Conservation (phyloP, 2,113 vertebrate species). For the Panthera uncia region DNA sequence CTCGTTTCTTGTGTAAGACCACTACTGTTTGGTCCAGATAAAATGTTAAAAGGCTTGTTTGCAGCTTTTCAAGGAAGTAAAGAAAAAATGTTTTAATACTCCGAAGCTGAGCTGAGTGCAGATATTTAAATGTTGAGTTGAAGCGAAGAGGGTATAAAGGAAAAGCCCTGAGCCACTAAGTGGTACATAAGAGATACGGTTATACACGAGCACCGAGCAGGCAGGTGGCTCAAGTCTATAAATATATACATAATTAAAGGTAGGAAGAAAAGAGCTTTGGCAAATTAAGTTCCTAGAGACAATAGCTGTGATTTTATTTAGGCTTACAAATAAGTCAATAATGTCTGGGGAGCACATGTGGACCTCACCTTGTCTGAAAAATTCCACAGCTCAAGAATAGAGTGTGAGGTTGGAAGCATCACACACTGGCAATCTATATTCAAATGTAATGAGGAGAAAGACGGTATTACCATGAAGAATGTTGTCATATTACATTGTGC, state of each 20-base stretch:
- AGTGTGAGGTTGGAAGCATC: not conserved
- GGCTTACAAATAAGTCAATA: not conserved
- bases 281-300: slow-evolving; percentile 48
- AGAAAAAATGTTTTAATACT: slow-evolving; percentile 23
- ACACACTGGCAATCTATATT: slow-evolving; percentile 32
- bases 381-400: not conserved
- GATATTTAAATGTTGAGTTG: slow-evolving; percentile 54
- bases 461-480: slow-evolving; percentile 19
- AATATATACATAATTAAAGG: slow-evolving; percentile 1
- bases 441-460: slow-evolving; percentile 54
- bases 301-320: not conserved
- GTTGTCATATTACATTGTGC: slow-evolving; percentile 18
- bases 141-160: slow-evolving; percentile 32
- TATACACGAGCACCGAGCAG: not conserved
- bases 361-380: slow-evolving; percentile 45
- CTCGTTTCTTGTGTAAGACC: not conserved
- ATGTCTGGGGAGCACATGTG: not conserved
- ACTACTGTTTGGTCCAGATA: slow-evolving; percentile 62
- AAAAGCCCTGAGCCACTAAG: not conserved
- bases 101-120: slow-evolving; percentile 44
- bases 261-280: not conserved
- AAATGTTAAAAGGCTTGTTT: slow-evolving; percentile 53
- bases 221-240: not conserved
- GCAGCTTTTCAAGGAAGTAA: slow-evolving; percentile 45
- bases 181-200: not conserved